Conservation (phyloP, 2,888 invertebrate genomes). For the Zhuqinia jingwanae region DNA sequence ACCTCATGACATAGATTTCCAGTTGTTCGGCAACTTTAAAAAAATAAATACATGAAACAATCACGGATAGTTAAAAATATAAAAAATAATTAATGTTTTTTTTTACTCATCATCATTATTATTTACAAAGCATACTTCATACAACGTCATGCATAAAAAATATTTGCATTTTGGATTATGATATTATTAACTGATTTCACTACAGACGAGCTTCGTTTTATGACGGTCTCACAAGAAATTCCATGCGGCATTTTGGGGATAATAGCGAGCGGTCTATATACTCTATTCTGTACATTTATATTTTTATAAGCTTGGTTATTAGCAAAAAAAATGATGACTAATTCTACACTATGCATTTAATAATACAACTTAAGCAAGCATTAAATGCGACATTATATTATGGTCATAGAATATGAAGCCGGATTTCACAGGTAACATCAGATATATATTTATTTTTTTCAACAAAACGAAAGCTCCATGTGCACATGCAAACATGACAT, state of each 20-base stretch:
- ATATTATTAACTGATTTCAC: no score
- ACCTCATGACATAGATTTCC: slow-evolving; percentile 34
- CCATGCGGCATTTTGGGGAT: no score
- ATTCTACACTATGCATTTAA: background rate
- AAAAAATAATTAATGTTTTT: background rate
- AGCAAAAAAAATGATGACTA: background rate
- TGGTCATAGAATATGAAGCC: slow-evolving; percentile 6
- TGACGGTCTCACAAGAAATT: no score
- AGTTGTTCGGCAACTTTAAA: slow-evolving; percentile 50
- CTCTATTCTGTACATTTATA: no score
- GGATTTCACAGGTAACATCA: slow-evolving; percentile 47
- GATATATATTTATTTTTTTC: no score
- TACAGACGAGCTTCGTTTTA: no score
- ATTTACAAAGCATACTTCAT: no score
- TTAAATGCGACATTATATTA: slow-evolving; percentile 13
- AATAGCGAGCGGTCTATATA: no score
- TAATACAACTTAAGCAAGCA: slow-evolving; percentile 4
- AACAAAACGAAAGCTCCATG: slow-evolving; percentile 7
- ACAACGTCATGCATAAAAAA: no score
- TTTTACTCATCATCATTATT: background rate
- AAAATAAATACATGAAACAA: slow-evolving; percentile 65
- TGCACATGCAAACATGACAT: slow-evolving; percentile 33
- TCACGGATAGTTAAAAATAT: slow-evolving; percentile 42
- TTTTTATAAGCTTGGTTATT: no score
- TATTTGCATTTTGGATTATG: no score